Evolutionary conservation across 2,888 invertebrate genomes (phyloP), one percentile per base, ranked within the genome.

Genomic region (Nebria salina): DNA sequence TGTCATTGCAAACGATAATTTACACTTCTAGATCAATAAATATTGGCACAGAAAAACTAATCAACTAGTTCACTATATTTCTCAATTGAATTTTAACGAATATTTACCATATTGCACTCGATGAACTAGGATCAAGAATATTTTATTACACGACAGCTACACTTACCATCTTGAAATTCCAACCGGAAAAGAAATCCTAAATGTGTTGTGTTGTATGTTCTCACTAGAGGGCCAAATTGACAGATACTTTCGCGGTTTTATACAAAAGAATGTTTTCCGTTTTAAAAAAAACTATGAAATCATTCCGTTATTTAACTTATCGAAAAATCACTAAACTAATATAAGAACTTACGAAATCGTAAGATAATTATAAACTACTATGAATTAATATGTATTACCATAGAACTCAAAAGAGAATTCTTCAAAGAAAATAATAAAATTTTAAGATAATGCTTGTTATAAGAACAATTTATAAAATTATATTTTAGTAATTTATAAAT

Each of bases 131-230:
- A 81, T 81, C 43, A 64, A 79, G 82, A 84, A 84, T 82, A 80
- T 70, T 65, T 78, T 81, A 25, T 76, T 82, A 77, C 74, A 68
- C 76, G 70, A 74, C 72, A 26, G 68, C 72, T 76, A 85, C 85
- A 85, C 86, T 85, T 84, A 86, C 86, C 86, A 86, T 86, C 84
- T 85, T 85, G 84, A 76, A 84, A 83, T 78, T 83, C 84, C 82
- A 83, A 84, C 83, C 83, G 84, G 83, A 85, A 85, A 84, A 84
- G 85, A 85, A 83, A 54, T 70, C 76, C 68, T n/a, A 26, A 41
- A n/a, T 43, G 68, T 54, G 20, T 26, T 41, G 64, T 41, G 25
- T 43, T 15, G 1, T 20, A 20, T 25, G 15, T 76, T 65, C 15
- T 66, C 76, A 66, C 34, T 66, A 76, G 76, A 66, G 65, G 75